These are phyloP conservation scores for Drosophila parthenogenetica DNA, from an alignment of 2,888 invertebrate species.

Conservation along the genomic window DNA sequence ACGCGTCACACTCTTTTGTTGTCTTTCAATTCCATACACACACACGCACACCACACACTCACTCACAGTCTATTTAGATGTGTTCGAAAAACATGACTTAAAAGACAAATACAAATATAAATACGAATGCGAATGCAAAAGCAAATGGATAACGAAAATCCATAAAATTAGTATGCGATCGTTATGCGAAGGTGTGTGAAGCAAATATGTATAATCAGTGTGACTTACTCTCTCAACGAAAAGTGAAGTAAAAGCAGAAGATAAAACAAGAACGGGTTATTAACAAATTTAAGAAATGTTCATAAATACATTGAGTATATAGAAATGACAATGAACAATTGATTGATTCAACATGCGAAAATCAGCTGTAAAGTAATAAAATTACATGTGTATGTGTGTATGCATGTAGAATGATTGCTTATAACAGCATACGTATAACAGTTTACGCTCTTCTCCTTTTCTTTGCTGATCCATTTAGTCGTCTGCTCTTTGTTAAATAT, in stretches of 20 bases:
- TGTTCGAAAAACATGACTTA: constrained; percentile 14
- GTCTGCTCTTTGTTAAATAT: constrained; percentile 23
- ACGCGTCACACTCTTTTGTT: constrained; percentile 26
- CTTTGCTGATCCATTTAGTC: background rate
- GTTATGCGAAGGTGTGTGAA: constrained; percentile 39
- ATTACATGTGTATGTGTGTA: background rate
- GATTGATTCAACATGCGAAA: background rate
- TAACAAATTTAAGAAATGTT: background rate
- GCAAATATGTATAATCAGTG: constrained; percentile 36
- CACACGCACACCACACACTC: background rate
- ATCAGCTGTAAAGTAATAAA: background rate
- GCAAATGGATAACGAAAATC: constrained; percentile 10
- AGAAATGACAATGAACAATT: background rate
- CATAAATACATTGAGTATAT: background rate
- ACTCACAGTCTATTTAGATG: constrained; percentile 3
- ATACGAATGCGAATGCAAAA: constrained; percentile 2
- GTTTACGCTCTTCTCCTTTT: background rate
- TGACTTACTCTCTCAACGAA: constrained; percentile 28
- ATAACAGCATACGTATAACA: constrained; percentile 11
- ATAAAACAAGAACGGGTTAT: constrained; percentile 36
- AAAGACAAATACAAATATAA: constrained; percentile 7
- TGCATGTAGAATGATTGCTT: background rate
- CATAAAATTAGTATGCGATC: constrained; percentile 18
- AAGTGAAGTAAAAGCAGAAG: constrained; percentile 25
- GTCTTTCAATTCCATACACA: constrained; percentile 3